Percentiles rank a stretch among this genome's conserved stretches.
These are phyloP conservation scores for Otocyon megalotis DNA, from an alignment of 2,113 vertebrate species.

Conservation along the genomic window DNA sequence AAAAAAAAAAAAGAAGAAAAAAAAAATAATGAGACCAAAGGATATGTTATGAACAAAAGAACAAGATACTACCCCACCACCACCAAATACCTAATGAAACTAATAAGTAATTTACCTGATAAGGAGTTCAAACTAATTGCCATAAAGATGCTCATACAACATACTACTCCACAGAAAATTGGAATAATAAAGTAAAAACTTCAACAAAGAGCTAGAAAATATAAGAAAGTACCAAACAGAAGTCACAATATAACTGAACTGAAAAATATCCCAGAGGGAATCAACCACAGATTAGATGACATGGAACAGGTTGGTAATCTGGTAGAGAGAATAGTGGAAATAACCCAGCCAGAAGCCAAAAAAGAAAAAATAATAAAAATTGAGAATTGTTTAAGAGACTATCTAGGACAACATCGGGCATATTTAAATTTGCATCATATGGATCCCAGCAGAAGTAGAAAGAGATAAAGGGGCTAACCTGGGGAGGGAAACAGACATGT, in stretches of 20 bases:
- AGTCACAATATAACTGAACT: background rate
- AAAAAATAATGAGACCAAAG: background rate
- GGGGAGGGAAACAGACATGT: background rate
- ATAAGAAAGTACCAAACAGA: background rate
- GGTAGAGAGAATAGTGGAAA: background rate
- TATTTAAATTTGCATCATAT: background rate
- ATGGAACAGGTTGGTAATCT: background rate
- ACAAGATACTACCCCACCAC: background rate
- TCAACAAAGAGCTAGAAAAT: background rate
- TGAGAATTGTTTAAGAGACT: background rate
- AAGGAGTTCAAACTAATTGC: background rate
- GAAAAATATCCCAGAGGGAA: background rate
- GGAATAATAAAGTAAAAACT: background rate
- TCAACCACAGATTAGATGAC: background rate
- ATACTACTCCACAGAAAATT: background rate
- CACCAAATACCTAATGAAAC: background rate
- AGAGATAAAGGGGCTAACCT: background rate
- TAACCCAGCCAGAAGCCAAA: background rate
- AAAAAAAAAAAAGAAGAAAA: too few species aligned
- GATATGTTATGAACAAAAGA: background rate
- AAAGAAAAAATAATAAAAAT: background rate
- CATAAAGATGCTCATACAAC: background rate
- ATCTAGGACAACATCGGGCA: background rate
- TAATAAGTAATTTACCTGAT: background rate
- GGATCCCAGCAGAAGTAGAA: background rate